A percentile compares a stretch with the other conserved stretches of the same genome.
These are phyloP conservation scores for Salpingus planirostris DNA, from an alignment of 2,888 invertebrate genomes.

Conservation along the genomic window DNA sequence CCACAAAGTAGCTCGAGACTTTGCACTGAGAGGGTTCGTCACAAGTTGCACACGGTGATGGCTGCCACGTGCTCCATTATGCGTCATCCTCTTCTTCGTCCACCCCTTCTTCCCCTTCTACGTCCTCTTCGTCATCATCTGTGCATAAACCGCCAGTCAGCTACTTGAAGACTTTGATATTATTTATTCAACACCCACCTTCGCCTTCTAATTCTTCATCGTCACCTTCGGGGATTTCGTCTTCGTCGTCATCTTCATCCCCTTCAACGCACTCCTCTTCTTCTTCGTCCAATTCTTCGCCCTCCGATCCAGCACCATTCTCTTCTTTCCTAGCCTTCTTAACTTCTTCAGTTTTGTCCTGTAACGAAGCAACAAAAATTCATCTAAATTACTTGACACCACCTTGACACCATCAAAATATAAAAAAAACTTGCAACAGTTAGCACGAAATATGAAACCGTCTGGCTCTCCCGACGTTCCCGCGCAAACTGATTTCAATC, in stretches of 20 bases:
- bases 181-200: slow-evolving; percentile 30
- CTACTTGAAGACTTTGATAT: too few species aligned
- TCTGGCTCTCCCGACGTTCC: too few species aligned
- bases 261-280: slow-evolving; percentile 43
- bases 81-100: slow-evolving; percentile 42
- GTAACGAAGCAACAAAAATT: too few species aligned
- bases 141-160: too few species aligned
- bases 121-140: slow-evolving; percentile 41
- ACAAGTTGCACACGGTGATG: slow-evolving; percentile 28
- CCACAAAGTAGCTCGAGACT: slow-evolving; percentile 38
- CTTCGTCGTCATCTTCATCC: slow-evolving; percentile 42
- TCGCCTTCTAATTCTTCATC: slow-evolving; percentile 42
- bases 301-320: slow-evolving; percentile 59
- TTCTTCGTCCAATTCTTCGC: slow-evolving; percentile 56
- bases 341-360: slow-evolving; percentile 66
- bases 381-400: too few species aligned
- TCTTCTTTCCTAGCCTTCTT: slow-evolving; percentile 76
- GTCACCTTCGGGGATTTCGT: slow-evolving; percentile 41
- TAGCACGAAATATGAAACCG: too few species aligned
- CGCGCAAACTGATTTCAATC: too few species aligned
- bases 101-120: slow-evolving; percentile 39
- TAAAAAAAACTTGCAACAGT: too few species aligned
- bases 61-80: slow-evolving; percentile 35
- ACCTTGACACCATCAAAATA: too few species aligned
- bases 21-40: slow-evolving; percentile 33